Evolutionary conservation across 64 coral and sea anemone genomes (phyloP).

Genomic region (Actinia equina): DNA sequence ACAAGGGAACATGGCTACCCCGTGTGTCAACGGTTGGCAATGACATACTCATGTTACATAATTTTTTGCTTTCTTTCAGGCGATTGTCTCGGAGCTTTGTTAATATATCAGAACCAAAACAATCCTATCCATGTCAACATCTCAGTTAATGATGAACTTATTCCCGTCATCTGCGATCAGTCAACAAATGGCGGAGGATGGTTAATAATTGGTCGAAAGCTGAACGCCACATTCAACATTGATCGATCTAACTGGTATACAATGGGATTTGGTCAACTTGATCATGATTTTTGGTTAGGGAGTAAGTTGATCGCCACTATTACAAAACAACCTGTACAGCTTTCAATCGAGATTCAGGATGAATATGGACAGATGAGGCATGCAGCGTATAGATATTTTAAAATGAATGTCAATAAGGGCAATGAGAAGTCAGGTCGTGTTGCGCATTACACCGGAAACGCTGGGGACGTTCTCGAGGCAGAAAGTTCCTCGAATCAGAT

Average conservation of each 20-base stretch:
- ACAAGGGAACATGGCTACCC: too few species aligned
- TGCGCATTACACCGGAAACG: neutral
- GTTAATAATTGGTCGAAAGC: conserved; percentile 17
- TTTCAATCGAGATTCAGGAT: neutral
- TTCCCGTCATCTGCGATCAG: conserved; percentile 30
- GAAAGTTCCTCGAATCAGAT: neutral
- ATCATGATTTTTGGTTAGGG: conserved; percentile 8
- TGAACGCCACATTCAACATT: neutral
- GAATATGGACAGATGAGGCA: neutral
- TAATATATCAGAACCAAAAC: neutral
- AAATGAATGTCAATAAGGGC: neutral
- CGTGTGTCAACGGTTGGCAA: neutral
- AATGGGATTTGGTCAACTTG: neutral
- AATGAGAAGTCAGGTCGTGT: neutral
- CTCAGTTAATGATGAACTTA: neutral
- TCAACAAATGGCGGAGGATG: conserved; percentile 46
- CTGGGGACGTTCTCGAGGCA: neutral
- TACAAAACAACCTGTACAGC: neutral
- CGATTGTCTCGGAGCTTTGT: conserved; percentile 31
- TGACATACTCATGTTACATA: neutral
- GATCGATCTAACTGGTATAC: neutral
- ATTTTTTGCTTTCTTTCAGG: neutral
- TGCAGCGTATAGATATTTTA: neutral
- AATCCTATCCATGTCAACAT: neutral
- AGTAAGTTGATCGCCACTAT: neutral